Conservation (phyloP, 1,140 invertebrate species). For the Drosophila tropicalis region DNA sequence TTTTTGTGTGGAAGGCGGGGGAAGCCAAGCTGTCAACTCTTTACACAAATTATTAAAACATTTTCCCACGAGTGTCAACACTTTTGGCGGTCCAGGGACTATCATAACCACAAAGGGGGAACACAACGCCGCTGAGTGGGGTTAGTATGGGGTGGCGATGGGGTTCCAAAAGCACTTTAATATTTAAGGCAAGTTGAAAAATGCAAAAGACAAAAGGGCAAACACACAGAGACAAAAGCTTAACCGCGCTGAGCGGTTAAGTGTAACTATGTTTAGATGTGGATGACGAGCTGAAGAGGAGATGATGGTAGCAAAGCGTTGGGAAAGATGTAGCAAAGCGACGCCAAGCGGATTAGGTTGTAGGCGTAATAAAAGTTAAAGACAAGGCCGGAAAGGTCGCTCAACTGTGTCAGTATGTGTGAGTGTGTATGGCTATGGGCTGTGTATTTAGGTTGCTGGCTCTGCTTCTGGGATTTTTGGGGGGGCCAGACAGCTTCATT, state of each 20-base stretch:
- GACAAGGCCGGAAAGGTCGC: conserved; percentile 58
- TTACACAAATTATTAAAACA: conserved; percentile 80
- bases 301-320: neutral
- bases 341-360: conserved; percentile 63
- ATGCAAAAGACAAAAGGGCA: conserved; percentile 67
- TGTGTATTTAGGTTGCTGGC: conserved; percentile 55
- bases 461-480: conserved; percentile 17
- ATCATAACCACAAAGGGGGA: conserved; percentile 18
- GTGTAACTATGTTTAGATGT: conserved; percentile 55
- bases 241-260: conserved; percentile 62
- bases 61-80: conserved; percentile 81
- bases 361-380: conserved; percentile 76
- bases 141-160: conserved; percentile 24
- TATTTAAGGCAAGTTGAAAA: conserved; percentile 75
- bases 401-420: conserved; percentile 40
- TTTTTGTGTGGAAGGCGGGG: conserved; percentile 11
- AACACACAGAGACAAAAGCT: conserved; percentile 45
- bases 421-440: conserved; percentile 5
- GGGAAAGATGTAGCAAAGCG: conserved; percentile 19
- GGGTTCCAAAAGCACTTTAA: conserved; percentile 65
- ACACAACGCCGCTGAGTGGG: neutral
- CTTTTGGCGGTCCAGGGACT: conserved; percentile 40
- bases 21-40: conserved; percentile 67
- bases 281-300: conserved; percentile 30
- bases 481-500: conserved; percentile 77